A percentile compares a stretch with the other conserved stretches of the same genome.
Evolutionary conservation across 53 echinoderm and acorn worm genomes (phyloP).

Genomic region (Mesocentrotus franciscanus): DNA sequence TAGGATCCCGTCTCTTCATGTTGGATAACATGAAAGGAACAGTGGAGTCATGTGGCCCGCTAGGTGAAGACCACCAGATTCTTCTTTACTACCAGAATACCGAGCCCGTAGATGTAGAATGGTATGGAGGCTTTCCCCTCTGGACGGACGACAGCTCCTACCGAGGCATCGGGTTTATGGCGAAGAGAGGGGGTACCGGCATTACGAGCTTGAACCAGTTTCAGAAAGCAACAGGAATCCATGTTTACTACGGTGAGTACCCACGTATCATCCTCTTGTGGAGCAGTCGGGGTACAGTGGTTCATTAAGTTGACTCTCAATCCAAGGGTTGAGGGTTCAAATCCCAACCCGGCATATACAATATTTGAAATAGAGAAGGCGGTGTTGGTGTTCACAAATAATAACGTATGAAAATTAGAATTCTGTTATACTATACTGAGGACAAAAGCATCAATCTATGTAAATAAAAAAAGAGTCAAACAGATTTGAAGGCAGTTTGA

Average conservation of each 20-base stretch:
- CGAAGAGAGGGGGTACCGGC: background rate
- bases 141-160: conserved; percentile 18
- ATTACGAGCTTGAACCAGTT: background rate
- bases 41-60: conserved; percentile 1
- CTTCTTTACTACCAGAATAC: background rate
- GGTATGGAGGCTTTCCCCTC: conserved; percentile 22
- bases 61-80: conserved; percentile 18
- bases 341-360: too few species aligned
- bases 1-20: conserved; percentile 25
- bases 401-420: too few species aligned
- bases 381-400: too few species aligned
- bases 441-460: too few species aligned
- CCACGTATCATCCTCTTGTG: background rate
- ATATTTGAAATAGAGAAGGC: too few species aligned
- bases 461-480: background rate
- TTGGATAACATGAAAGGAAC: conserved; percentile 37
- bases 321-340: too few species aligned
- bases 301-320: too few species aligned
- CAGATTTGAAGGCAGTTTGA: background rate
- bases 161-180: conserved; percentile 9
- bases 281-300: too few species aligned
- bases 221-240: background rate
- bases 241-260: conserved; percentile 23
- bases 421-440: too few species aligned
- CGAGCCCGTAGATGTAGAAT: conserved; percentile 23